phyloP scores from a whole-genome alignment of 2,888 invertebrate genomes.

The Platycheirus rosarum region DNA sequence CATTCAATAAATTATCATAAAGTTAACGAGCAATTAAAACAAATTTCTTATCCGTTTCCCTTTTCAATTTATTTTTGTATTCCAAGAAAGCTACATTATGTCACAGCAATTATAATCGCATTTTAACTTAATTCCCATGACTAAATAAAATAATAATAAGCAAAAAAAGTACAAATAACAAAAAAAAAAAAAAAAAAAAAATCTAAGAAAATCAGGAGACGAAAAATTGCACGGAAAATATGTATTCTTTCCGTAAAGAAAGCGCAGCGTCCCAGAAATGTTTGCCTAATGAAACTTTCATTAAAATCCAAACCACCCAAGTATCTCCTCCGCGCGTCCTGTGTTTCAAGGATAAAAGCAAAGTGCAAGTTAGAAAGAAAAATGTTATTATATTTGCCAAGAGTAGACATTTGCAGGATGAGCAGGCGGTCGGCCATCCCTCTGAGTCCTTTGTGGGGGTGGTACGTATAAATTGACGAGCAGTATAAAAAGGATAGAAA shows the following conservation, averaged over 20 bases:
- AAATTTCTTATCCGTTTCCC: slow-evolving; percentile 3
- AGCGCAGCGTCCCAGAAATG: slow-evolving; percentile 42
- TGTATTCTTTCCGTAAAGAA: slow-evolving; percentile 24
- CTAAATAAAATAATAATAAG: background rate
- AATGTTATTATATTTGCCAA: slow-evolving; percentile 66
- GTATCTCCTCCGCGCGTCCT: slow-evolving; percentile 53
- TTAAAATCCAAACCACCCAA: slow-evolving; percentile 70
- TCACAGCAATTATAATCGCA: slow-evolving; percentile 49
- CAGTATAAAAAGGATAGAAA: slow-evolving; percentile 2
- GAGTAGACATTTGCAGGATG: slow-evolving; percentile 35
- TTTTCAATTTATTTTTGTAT: background rate
- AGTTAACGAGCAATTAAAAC: slow-evolving; percentile 45
- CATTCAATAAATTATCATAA: background rate
- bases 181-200: slow-evolving; percentile 18
- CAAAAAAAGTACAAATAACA: background rate
- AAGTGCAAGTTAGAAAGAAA: slow-evolving; percentile 47
- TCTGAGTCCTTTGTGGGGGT: slow-evolving; percentile 32
- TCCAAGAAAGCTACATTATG: background rate
- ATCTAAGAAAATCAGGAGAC: slow-evolving; percentile 33
- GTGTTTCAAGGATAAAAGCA: slow-evolving; percentile 56
- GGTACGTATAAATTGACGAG: slow-evolving; percentile 42
- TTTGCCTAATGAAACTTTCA: slow-evolving; percentile 74
- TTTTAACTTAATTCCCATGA: slow-evolving; percentile 28
- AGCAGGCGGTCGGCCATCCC: background rate
- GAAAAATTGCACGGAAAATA: slow-evolving; percentile 28